Evolutionary conservation across 2,113 vertebrate species (phyloP), one percentile per base, ranked within the genome.

Genomic region (Oncorhynchus tshawytscha): DNA sequence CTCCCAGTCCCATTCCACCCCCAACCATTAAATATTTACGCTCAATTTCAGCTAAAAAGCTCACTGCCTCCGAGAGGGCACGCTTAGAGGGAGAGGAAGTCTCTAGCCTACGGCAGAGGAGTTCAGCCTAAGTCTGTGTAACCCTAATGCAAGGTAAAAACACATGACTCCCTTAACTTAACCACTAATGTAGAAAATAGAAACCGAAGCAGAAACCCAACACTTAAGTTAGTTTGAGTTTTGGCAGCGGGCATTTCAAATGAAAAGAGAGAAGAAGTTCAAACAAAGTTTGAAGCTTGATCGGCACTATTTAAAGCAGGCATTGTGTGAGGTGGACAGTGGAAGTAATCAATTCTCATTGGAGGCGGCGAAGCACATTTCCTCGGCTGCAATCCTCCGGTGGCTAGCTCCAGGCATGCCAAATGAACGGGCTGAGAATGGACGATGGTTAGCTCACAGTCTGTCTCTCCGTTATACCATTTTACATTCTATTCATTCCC

Each of bases 401-500:
- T 57, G 78, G 27, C 22, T 13, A 72, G 78, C 75, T 59, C 29
- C 71, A 69, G 64, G 27, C 84, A 67, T 78, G 31, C 64, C 84
- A 67, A 77, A 65, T 79, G 27, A 78, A 73, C 62, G 71, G 62
- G n/a, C 62, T 69, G 59, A 31, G 54, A 24, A 68, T 29, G 67
- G 31, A 66, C 22, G 62, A 73, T 18, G 54, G 25, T 18, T 51
- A 67, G 59, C 59, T 54, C 18, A 54, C 16, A 29, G 29, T 29
- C 29, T 29, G 2, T 81, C 12, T 90, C 87, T 87, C 75, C 74
- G 67, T 84, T 81, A 73, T 92, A 92, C 87, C 85, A 91, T 91
- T 91, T 93, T 84, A 89, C 91, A 92, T 92, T 93, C 84, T 89
- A 87, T 88, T 91, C 83, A 72, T 74, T 85, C 74, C 76, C 71